Conservation (phyloP, 2,888 invertebrate genomes). For the Tupiocoris notatus region DNA sequence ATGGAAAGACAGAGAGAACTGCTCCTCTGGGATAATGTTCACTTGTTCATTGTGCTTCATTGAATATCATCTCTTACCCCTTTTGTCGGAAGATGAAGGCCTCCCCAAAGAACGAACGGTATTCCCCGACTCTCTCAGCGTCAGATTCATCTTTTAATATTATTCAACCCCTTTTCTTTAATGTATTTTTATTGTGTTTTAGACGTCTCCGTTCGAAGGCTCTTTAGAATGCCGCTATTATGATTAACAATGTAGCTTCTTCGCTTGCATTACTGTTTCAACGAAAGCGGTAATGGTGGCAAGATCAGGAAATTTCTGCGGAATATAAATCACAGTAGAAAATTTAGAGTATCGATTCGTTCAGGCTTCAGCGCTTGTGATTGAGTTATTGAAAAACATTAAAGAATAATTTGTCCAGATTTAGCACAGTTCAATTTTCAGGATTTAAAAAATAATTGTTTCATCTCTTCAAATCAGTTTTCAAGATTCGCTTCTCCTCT, state of each 20-base stretch:
- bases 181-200: slow-evolving; percentile 34
- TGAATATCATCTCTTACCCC: slow-evolving; percentile 41
- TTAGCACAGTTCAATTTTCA: too few relatives aligned
- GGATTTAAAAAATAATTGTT: too few relatives aligned
- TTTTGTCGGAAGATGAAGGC: slow-evolving; percentile 32
- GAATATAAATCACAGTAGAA: too few relatives aligned
- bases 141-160: slow-evolving; percentile 34
- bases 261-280: neutral
- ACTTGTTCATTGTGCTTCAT: slow-evolving; percentile 47
- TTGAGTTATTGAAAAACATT: too few relatives aligned
- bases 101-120: neutral
- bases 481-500: too few relatives aligned
- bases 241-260: slow-evolving; percentile 25
- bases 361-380: too few relatives aligned
- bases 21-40: slow-evolving; percentile 46
- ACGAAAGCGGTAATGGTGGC: neutral
- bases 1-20: slow-evolving; percentile 36
- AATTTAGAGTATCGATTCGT: too few relatives aligned
- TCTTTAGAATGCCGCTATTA: neutral
- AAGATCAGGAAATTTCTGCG: too few relatives aligned
- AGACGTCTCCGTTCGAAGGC: neutral
- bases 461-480: too few relatives aligned
- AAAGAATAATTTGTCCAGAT: too few relatives aligned
- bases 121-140: neutral
- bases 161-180: slow-evolving; percentile 20